These are phyloP conservation scores for Cylas formicarius DNA, from an alignment of 1,140 invertebrate genomes.

Conservation along the genomic window DNA sequence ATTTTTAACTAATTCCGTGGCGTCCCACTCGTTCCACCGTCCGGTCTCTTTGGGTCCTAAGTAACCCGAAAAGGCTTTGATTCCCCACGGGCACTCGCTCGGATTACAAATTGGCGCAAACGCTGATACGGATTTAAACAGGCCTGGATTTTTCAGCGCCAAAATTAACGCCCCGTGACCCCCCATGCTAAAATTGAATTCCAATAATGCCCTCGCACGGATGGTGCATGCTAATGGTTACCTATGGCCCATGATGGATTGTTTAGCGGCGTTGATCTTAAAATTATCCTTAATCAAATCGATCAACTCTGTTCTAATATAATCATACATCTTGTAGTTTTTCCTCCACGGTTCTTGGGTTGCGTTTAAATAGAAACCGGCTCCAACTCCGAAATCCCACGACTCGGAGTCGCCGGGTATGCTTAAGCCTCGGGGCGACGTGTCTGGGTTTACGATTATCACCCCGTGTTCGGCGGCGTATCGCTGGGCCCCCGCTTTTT, in stretches of 20 bases:
- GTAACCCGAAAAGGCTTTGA: conserved; percentile 82
- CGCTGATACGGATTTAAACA: conserved; percentile 87
- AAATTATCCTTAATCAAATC: conserved; percentile 71
- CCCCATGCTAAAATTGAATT: conserved; percentile 72
- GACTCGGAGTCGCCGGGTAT: conserved; percentile 84
- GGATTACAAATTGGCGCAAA: conserved; percentile 96
- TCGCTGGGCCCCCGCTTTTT: conserved; percentile 88
- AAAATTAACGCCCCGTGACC: conserved; percentile 93
- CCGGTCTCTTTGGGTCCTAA: conserved; percentile 60
- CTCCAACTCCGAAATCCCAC: conserved; percentile 92
- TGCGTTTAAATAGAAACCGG: conserved; percentile 95
- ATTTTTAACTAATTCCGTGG: conserved; percentile 70
- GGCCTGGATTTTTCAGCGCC: conserved; percentile 83
- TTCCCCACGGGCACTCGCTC: conserved; percentile 75
- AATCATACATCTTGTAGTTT: conserved; percentile 95
- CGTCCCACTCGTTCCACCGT: conserved; percentile 83
- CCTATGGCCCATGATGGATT: conserved; percentile 85
- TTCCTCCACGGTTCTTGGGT: conserved; percentile 84
- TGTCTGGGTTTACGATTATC: conserved; percentile 88
- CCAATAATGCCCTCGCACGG: neutral
- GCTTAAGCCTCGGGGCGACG: conserved; percentile 84
- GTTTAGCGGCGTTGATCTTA: conserved; percentile 51
- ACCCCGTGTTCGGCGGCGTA: conserved; percentile 74
- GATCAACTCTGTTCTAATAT: conserved; percentile 86
- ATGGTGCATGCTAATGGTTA: conserved; percentile 33